Base-by-base conservation (phyloP, 1,140 invertebrate genomes). In the Octopus bimaculoides region DNA sequence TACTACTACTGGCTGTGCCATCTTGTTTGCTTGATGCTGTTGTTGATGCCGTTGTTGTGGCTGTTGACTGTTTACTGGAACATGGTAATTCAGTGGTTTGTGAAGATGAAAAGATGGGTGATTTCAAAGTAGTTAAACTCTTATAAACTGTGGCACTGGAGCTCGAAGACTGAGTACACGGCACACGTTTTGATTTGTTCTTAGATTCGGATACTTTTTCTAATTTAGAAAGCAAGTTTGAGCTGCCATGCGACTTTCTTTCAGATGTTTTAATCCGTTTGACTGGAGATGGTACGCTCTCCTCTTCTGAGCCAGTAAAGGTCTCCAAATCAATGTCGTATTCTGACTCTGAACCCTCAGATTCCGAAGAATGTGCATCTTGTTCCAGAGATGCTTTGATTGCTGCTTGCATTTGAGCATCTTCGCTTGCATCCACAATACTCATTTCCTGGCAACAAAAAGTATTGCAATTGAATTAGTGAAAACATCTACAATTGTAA, bases 341-440 rank as follows among this genome's bases (percentile, higher is more conserved):
- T 20, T 83, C 85, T 8, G 84, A 83, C 17, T 77, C 80, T 55
- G 78, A 79, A 8, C 76, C 82, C 52, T 83, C 73, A 52, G 79
- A 79, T 52, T 81, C 71, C 10, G 78, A 81, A 66, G 17, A 75
- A 78, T 66, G 77, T 12, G 56, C 80, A 41, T 55, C 77, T 76
- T 85, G 77, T 12, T 80, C 69, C 4, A 92, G 78, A 1, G 91
- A 92, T 8, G 91, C 90, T 81, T 88, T 83, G 78, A 92, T 91
- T 14, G 91, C 91, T 76, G 90, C 90, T 82, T 90, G 86, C 77
- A 92, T 75, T 80, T 92, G 91, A 80, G 85, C 87, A 55, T 91
- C 91, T 85, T 92, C 91, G 83, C 87, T 90, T 12, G 90, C 88
- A 81, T 92, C 91, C 41, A 91, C 82, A 14, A 91, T 86, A 80